phyloP scores from a whole-genome alignment of 92 coral and sea anemone genomes.

The Porites evermanni region DNA sequence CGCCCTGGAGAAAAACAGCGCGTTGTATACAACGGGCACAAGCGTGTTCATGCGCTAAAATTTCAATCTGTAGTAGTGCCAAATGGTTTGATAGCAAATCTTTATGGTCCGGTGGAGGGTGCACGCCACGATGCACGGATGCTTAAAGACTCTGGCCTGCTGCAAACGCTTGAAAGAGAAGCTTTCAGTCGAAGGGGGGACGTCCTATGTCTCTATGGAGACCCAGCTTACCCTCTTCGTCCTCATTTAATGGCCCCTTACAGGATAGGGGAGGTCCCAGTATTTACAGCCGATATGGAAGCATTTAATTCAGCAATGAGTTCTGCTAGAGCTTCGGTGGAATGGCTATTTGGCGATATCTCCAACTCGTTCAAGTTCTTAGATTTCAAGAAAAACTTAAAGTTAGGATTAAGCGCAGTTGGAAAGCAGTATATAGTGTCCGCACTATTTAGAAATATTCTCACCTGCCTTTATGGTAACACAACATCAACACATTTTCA shows the following conservation, averaged over 20 bases:
- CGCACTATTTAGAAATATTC: no score
- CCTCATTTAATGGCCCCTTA: conserved; percentile 16
- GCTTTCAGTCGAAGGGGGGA: conserved; percentile 36
- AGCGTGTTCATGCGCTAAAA: no score
- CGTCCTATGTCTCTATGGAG: neutral
- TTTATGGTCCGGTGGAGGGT: neutral
- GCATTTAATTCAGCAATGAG: conserved; percentile 12
- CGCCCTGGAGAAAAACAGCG: neutral
- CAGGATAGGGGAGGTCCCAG: neutral
- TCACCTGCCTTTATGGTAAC: no score
- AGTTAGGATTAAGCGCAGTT: no score
- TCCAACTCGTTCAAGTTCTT: no score
- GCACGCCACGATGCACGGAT: conserved; percentile 57
- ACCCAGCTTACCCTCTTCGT: neutral
- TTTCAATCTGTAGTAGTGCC: no score
- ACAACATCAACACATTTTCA: no score
- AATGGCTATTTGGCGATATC: no score
- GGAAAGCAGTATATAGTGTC: no score
- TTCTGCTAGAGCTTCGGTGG: neutral
- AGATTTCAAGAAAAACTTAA: no score
- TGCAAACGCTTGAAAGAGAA: conserved; percentile 13
- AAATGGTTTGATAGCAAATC: no score
- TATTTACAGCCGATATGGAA: conserved; percentile 1
- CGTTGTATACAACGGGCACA: no score
- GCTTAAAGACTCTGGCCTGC: conserved; percentile 48